Conservation (phyloP, 2,888 invertebrate species). For the Chalcosyrphus nemorum region DNA sequence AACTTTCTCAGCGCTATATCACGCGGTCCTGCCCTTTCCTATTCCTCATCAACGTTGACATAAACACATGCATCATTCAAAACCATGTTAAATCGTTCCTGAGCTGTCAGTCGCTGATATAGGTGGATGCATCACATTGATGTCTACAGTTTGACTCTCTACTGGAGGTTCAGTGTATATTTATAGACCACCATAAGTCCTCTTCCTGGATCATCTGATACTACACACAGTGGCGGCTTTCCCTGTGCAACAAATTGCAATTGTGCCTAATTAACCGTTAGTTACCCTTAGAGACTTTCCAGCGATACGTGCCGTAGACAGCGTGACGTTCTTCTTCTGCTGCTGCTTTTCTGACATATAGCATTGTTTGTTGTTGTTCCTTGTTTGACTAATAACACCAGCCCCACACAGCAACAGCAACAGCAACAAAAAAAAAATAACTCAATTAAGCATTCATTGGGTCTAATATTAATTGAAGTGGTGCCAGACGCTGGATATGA, state of each 20-base stretch:
- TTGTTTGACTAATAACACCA: constrained; percentile 17
- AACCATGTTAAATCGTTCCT: constrained; percentile 4
- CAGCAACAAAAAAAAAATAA: neutral
- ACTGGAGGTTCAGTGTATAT: constrained; percentile 48
- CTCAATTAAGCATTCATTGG: constrained; percentile 42
- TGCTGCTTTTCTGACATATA: neutral
- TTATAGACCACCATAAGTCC: constrained; percentile 37
- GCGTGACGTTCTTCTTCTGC: constrained; percentile 13
- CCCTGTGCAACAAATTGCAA: constrained; percentile 16
- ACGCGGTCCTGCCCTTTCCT: neutral
- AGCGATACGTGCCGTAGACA: constrained; percentile 12
- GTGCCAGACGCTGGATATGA: constrained; percentile 28
- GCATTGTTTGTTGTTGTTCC: neutral
- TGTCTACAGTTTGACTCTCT: neutral
- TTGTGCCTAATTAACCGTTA: constrained; percentile 59
- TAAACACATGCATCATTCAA: constrained; percentile 50
- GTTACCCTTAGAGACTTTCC: constrained; percentile 24
- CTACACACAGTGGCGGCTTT: neutral
- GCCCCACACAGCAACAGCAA: neutral
- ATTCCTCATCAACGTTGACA: constrained; percentile 51
- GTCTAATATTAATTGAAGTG: constrained; percentile 47
- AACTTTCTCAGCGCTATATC: constrained; percentile 3
- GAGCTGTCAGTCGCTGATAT: constrained; percentile 3
- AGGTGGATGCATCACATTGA: constrained; percentile 21
- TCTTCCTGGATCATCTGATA: constrained; percentile 45